A percentile compares a stretch with the other conserved stretches of the same genome.
Evolutionary conservation across 2,888 invertebrate species (phyloP).

Genomic region (Xestia ashworthii): DNA sequence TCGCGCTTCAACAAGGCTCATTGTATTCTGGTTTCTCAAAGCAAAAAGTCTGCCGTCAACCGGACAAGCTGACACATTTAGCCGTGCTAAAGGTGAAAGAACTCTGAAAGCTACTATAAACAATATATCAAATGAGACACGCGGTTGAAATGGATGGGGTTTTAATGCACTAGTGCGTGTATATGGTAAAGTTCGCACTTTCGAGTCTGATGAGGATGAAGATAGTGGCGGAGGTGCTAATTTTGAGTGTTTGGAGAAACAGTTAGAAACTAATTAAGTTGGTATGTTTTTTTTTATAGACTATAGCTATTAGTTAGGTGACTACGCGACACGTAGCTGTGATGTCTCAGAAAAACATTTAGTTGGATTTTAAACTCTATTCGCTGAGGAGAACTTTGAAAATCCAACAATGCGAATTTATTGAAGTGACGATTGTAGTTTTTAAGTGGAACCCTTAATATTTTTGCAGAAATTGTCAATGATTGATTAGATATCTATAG

Average conservation of each 20-base stretch:
- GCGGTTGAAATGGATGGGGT: constrained; percentile 37
- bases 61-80: constrained; percentile 74
- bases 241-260: constrained; percentile 6
- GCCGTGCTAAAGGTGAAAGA: constrained; percentile 71
- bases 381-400: neutral
- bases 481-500: neutral
- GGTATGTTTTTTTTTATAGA: neutral
- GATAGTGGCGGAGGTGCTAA: constrained; percentile 27
- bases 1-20: constrained; percentile 58
- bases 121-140: constrained; percentile 63
- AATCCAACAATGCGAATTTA: neutral
- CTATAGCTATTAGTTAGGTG: neutral
- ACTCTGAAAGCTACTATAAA: constrained; percentile 69
- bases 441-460: neutral
- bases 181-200: constrained; percentile 19
- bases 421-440: neutral
- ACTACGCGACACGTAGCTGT: neutral
- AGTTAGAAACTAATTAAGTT: neutral
- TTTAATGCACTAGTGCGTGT: constrained; percentile 11
- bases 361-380: neutral
- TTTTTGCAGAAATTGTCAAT: neutral
- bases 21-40: constrained; percentile 67
- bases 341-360: neutral
- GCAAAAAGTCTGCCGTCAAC: constrained; percentile 73
- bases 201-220: neutral